A percentile compares a stretch with the other conserved stretches of the same genome.
Conservation (phyloP, 2,888 invertebrate species). For the Sarcophaga rosellei region DNA sequence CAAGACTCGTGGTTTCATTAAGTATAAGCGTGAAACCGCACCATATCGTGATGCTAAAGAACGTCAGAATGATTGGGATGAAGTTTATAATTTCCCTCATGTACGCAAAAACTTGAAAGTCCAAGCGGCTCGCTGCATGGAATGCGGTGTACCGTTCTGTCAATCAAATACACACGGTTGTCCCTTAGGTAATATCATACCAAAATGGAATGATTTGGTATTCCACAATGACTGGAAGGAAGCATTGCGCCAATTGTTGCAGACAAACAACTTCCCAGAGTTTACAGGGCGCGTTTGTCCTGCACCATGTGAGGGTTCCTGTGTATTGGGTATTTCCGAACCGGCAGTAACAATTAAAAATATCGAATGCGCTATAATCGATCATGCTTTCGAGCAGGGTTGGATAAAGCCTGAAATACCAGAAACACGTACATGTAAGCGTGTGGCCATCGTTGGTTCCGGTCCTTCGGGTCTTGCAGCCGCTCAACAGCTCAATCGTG, state of each 20-base stretch:
- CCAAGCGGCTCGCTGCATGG: slow-evolving; percentile 98
- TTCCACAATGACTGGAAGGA: slow-evolving; percentile 97
- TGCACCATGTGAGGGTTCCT: slow-evolving; percentile 99
- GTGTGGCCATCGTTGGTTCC: slow-evolving; percentile 95
- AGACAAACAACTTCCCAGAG: slow-evolving; percentile 99
- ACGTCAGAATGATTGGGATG: slow-evolving; percentile 96
- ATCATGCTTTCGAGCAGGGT: slow-evolving; percentile 97
- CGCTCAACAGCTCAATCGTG: slow-evolving; percentile 97
- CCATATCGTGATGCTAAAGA: slow-evolving; percentile 93
- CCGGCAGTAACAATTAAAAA: slow-evolving; percentile 99
- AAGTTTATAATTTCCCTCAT: slow-evolving; percentile 94
- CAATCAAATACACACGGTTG: slow-evolving; percentile 96
- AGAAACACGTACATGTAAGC: slow-evolving; percentile 87
- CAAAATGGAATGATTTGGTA: slow-evolving; percentile 99
- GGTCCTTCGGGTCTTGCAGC: slow-evolving; percentile 98
- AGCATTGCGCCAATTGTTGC: slow-evolving; percentile 94
- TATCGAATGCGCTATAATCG: slow-evolving; percentile 99
- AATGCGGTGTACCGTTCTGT: slow-evolving; percentile 99
- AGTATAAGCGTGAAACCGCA: slow-evolving; percentile 94
- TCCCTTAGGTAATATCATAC: slow-evolving; percentile 98
- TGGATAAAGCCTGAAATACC: slow-evolving; percentile 95
- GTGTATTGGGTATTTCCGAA: slow-evolving; percentile 97
- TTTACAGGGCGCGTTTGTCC: slow-evolving; percentile 97
- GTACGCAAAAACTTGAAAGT: slow-evolving; percentile 94
- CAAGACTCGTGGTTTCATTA: slow-evolving; percentile 95